A percentile compares a stretch with the other conserved stretches of the same genome.
Evolutionary conservation across 2,797 vertebrate species (phyloP).

Genomic region (Ara ararauna): DNA sequence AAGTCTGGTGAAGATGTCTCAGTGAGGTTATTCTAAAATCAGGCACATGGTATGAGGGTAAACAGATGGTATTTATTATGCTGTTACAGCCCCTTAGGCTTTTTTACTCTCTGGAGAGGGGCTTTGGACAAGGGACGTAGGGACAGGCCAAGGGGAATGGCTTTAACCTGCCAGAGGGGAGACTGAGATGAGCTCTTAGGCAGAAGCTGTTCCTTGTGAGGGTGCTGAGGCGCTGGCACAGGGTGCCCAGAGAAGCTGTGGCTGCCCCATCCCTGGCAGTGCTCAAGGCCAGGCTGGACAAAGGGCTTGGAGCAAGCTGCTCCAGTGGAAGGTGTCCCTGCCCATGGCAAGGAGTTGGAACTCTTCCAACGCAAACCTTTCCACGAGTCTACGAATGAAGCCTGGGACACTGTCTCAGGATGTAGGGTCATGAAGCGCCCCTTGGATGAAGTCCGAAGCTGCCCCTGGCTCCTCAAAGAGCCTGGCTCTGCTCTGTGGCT

Average conservation of each 20-base stretch:
- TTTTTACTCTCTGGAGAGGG: not conserved
- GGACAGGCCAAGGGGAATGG: not conserved
- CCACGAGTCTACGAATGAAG: not conserved
- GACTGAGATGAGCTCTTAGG: too few relatives aligned
- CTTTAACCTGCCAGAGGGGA: not conserved
- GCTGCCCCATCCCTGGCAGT: too few relatives aligned
- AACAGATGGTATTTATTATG: not conserved
- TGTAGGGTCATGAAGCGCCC: not conserved
- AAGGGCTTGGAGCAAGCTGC: too few relatives aligned
- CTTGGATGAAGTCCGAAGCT: not conserved
- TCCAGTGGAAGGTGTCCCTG: too few relatives aligned
- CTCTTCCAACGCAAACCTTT: not conserved
- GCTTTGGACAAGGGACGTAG: not conserved
- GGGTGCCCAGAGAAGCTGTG: too few relatives aligned
- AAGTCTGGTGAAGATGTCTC: not conserved
- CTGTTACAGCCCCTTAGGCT: not conserved
- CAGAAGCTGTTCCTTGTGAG: too few relatives aligned
- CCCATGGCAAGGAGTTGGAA: not conserved
- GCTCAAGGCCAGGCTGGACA: too few relatives aligned
- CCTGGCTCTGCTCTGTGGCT: not conserved
- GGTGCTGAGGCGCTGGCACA: too few relatives aligned
- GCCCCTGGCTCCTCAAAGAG: not conserved
- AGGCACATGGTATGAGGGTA: not conserved
- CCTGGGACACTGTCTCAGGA: fast-evolving
- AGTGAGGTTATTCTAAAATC: not conserved